Conservation (phyloP, 2,888 invertebrate species). For the Limnephilus marmoratus region DNA sequence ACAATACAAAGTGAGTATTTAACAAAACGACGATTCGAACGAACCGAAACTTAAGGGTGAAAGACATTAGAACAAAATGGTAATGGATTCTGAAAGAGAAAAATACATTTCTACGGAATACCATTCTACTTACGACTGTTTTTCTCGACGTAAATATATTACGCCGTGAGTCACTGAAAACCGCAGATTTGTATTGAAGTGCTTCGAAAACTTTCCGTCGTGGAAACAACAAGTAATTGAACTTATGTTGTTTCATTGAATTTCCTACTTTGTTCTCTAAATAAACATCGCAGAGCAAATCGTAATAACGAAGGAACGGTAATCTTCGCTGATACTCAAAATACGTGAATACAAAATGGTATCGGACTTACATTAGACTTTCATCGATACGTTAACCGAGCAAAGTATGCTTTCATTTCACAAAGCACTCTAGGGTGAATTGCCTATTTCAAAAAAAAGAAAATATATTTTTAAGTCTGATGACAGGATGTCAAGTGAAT, state of each 20-base stretch:
- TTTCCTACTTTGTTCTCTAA: not conserved
- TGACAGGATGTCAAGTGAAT: too few relatives aligned
- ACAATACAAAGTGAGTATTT: not conserved
- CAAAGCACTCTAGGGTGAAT: too few relatives aligned
- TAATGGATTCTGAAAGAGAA: not conserved
- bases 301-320: not conserved
- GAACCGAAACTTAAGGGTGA: not conserved
- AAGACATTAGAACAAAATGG: not conserved
- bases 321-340: not conserved
- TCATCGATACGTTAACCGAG: too few relatives aligned
- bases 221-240: slow-evolving; percentile 39
- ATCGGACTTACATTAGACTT: not conserved
- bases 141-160: not conserved
- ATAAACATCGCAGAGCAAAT: not conserved
- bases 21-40: not conserved
- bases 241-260: not conserved
- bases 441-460: too few relatives aligned
- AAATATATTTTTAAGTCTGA: too few relatives aligned
- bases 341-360: not conserved
- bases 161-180: slow-evolving; percentile 13
- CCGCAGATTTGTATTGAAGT: slow-evolving; percentile 28
- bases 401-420: too few relatives aligned
- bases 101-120: not conserved
- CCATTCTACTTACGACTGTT: not conserved
- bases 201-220: slow-evolving; percentile 32